Evolutionary conservation across 2,113 vertebrate species (phyloP).

Genomic region (Glaucomys volans): DNA sequence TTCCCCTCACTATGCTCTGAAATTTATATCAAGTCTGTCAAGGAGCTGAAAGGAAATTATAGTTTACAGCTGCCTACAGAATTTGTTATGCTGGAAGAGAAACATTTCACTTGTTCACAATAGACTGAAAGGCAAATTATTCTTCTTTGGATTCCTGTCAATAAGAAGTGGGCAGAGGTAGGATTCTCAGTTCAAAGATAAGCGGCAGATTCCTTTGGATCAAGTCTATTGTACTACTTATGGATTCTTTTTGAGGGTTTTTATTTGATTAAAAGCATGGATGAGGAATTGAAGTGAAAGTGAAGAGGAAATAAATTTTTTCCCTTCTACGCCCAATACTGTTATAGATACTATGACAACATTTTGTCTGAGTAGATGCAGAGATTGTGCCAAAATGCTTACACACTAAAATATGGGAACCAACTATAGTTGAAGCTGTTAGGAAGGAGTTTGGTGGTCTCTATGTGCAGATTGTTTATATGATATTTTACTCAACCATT

Average conservation of each 20-base stretch:
- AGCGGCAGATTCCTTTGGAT: not conserved
- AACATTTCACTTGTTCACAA: constrained; percentile 75
- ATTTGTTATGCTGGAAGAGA: constrained; percentile 74
- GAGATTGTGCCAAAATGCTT: not conserved
- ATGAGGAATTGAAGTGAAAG: no score
- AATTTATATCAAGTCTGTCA: constrained; percentile 83
- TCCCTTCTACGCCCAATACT: not conserved
- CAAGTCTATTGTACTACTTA: not conserved
- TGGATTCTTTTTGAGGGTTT: not conserved
- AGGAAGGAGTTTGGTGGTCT: not conserved
- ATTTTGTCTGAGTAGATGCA: not conserved
- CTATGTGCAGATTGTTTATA: not conserved
- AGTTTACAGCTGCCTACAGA: constrained; percentile 80
- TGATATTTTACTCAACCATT: not conserved
- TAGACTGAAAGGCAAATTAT: constrained; percentile 39
- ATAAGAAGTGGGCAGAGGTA: not conserved
- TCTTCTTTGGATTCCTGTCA: constrained; percentile 47
- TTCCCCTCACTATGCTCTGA: not conserved
- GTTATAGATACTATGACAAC: not conserved
- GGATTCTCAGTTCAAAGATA: not conserved
- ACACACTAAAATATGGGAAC: not conserved
- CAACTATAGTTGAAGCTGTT: not conserved
- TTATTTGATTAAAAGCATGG: constrained; percentile 42
- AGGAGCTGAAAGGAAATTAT: constrained; percentile 79
- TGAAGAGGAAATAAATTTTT: not conserved